phyloP scores from a whole-genome alignment of 2,888 invertebrate species.

The Dendrolimus pini region DNA sequence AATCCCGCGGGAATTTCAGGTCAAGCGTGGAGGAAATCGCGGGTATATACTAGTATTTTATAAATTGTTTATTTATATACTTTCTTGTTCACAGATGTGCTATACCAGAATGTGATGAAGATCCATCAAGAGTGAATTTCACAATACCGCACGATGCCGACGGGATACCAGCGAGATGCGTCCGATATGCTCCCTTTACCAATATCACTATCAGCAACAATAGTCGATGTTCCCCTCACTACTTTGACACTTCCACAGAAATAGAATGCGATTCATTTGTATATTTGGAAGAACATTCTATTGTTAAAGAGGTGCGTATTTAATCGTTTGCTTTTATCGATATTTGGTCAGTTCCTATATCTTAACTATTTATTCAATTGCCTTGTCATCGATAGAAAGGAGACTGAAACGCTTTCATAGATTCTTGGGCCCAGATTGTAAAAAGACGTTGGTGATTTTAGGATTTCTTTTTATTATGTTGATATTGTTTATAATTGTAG shows the following conservation, averaged over 20 bases:
- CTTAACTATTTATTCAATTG: too few species aligned
- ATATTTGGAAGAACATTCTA: conserved; percentile 61
- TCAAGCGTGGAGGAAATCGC: too few species aligned
- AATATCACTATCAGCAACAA: conserved; percentile 33
- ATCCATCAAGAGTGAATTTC: conserved; percentile 41
- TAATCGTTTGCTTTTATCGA: not conserved
- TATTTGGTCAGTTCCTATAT: too few species aligned
- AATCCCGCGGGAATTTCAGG: too few species aligned
- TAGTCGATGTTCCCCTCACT: conserved; percentile 42
- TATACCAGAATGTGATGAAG: conserved; percentile 55
- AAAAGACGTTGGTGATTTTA: too few species aligned
- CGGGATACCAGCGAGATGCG: conserved; percentile 48
- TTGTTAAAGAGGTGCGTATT: conserved; percentile 58
- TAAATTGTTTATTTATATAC: too few species aligned
- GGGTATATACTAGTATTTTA: too few species aligned
- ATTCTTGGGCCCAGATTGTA: too few species aligned
- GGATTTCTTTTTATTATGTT: too few species aligned
- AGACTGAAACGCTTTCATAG: too few species aligned
- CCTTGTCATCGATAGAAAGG: too few species aligned
- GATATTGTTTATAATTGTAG: too few species aligned
- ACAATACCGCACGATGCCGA: conserved; percentile 50
- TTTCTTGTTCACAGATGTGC: conserved; percentile 43
- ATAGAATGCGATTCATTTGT: conserved; percentile 54
- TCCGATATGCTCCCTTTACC: conserved; percentile 47
- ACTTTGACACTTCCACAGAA: conserved; percentile 49